These are phyloP conservation scores for Apostichopus californicus DNA, from an alignment of 35 echinoderm and acorn worm genomes.

Conservation along the genomic window DNA sequence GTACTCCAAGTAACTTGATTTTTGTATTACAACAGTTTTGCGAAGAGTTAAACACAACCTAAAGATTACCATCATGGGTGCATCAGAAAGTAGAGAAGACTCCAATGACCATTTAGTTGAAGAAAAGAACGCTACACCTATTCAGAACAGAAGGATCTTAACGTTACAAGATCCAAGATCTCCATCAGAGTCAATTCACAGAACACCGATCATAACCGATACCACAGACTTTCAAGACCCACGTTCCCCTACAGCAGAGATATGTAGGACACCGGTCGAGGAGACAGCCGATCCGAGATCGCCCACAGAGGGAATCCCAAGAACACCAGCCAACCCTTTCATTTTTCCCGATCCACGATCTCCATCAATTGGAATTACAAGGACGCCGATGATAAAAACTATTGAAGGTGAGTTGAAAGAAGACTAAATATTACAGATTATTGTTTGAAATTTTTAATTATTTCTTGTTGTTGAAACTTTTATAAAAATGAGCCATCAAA, in stretches of 20 bases:
- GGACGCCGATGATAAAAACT: conserved; percentile 57
- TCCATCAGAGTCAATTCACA: conserved; percentile 70
- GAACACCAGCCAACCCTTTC: conserved; percentile 80
- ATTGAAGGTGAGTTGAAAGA: not conserved
- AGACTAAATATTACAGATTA: no score
- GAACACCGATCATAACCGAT: conserved; percentile 78
- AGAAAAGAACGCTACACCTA: conserved; percentile 59
- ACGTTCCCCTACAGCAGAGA: conserved; percentile 67
- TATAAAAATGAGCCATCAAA: no score
- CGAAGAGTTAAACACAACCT: conserved; percentile 43
- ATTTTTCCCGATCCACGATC: conserved; percentile 82
- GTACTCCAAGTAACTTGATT: not conserved
- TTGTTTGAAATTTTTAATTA: no score
- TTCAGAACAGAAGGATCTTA: conserved; percentile 57
- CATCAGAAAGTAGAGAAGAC: conserved; percentile 58
- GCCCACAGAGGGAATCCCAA: conserved; percentile 63
- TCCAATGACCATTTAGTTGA: conserved; percentile 1
- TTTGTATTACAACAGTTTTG: conserved; percentile 22
- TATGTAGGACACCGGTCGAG: conserved; percentile 67
- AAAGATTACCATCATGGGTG: conserved; percentile 76
- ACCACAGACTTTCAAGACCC: conserved; percentile 74
- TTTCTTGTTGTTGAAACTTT: no score
- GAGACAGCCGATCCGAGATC: conserved; percentile 82
- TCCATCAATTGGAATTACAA: conserved; percentile 53
- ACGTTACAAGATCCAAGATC: conserved; percentile 83